phyloP scores from a whole-genome alignment of 2,888 invertebrate genomes.

The Zhuqinia jingwanae region DNA sequence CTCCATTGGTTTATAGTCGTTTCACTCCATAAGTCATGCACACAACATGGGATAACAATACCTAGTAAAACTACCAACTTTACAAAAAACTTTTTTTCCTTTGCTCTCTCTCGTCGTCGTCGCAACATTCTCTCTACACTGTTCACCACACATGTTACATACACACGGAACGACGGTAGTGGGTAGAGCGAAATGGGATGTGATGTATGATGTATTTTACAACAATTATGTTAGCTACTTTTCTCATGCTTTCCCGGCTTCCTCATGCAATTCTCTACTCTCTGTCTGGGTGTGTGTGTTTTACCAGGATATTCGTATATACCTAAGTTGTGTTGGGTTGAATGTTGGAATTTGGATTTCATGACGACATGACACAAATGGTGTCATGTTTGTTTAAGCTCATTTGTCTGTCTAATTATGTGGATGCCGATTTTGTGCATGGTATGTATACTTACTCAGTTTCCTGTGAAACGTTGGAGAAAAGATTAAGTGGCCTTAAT shows the following conservation, averaged over 20 bases:
- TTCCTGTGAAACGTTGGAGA: constrained; percentile 11
- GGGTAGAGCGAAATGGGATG: too few relatives aligned
- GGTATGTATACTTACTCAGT: too few relatives aligned
- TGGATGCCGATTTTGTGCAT: constrained; percentile 27
- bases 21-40: too few relatives aligned
- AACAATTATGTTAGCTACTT: constrained; percentile 34
- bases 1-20: too few relatives aligned
- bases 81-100: too few relatives aligned
- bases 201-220: constrained; percentile 14
- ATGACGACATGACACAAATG: constrained; percentile 68
- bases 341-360: constrained; percentile 27
- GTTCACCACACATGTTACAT: too few relatives aligned
- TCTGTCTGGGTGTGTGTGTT: not conserved
- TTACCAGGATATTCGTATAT: constrained; percentile 5
- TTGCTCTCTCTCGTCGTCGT: too few relatives aligned
- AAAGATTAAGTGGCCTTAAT: constrained; percentile 41
- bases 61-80: too few relatives aligned
- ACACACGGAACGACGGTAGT: too few relatives aligned
- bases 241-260: constrained; percentile 28
- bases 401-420: constrained; percentile 67
- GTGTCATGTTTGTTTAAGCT: constrained; percentile 70
- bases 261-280: constrained; percentile 35
- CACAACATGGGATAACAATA: too few relatives aligned
- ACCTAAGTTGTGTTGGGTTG: too few relatives aligned
- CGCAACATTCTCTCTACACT: too few relatives aligned